Percentiles rank a stretch among this genome's conserved stretches.
Conservation (phyloP, 2,113 vertebrate species). For the Siphamia tubifer region DNA sequence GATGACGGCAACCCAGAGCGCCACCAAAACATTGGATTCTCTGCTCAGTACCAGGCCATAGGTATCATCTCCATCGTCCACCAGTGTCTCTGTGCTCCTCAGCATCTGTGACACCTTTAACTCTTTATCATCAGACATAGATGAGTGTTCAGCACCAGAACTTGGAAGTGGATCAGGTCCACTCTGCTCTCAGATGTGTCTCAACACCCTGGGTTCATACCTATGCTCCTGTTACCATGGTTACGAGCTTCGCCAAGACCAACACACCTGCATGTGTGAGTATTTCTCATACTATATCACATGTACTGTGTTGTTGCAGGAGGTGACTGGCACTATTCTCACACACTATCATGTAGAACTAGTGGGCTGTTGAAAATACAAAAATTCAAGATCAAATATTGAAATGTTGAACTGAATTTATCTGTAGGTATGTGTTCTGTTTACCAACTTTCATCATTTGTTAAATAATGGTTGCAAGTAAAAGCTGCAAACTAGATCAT, state of each 20-base stretch:
- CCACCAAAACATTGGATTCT: constrained; percentile 81
- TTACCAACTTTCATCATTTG: too few species aligned
- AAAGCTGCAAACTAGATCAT: too few species aligned
- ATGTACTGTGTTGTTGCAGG: too few species aligned
- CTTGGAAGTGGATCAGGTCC: constrained; percentile 54
- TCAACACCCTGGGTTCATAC: constrained; percentile 91
- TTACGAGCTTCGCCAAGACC: constrained; percentile 84
- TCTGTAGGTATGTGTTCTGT: too few species aligned
- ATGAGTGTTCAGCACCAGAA: constrained; percentile 67
- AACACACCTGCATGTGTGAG: constrained; percentile 84
- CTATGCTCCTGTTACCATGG: constrained; percentile 88
- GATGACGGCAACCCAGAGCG: constrained; percentile 87
- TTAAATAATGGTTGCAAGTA: too few species aligned
- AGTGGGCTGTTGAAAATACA: too few species aligned
- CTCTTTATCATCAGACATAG: constrained; percentile 61
- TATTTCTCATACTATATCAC: constrained; percentile 4
- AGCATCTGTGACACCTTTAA: background rate
- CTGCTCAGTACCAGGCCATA: constrained; percentile 86
- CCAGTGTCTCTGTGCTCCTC: background rate
- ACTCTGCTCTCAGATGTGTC: constrained; percentile 88
- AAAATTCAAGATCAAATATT: too few species aligned
- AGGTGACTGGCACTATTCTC: too few species aligned
- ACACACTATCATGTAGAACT: too few species aligned
- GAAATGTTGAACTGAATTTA: too few species aligned
- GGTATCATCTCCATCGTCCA: constrained; percentile 68